These are phyloP conservation scores for Hipparchia sbordonii DNA, from an alignment of 2,888 invertebrate genomes.

Conservation along the genomic window DNA sequence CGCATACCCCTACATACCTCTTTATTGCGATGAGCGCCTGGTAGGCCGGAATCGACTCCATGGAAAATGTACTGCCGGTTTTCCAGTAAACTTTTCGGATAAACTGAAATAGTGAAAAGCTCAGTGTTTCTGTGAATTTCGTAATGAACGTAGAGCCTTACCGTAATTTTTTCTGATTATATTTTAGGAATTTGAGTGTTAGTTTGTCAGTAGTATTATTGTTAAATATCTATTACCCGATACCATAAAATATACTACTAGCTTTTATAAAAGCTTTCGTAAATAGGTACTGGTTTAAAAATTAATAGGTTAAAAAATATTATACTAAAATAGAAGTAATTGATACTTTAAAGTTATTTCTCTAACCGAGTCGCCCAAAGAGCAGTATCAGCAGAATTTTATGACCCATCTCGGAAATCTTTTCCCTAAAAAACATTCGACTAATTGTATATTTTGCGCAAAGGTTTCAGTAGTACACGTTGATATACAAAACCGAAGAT, in stretches of 20 bases:
- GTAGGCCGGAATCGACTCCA: constrained; percentile 52
- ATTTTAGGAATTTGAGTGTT: too few relatives aligned
- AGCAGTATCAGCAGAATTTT: constrained; percentile 17
- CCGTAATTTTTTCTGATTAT: not conserved
- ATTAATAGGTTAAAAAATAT: too few relatives aligned
- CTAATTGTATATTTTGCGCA: constrained; percentile 52
- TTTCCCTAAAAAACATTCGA: constrained; percentile 42
- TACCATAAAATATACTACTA: not conserved
- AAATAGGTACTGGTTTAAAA: not conserved
- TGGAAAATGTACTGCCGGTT: constrained; percentile 43
- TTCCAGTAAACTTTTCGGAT: constrained; percentile 35
- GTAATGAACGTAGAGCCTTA: not conserved
- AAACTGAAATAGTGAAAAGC: constrained; percentile 23
- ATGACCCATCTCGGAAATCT: constrained; percentile 10
- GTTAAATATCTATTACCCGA: too few relatives aligned
- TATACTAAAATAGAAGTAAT: not conserved
- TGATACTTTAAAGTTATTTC: not conserved
- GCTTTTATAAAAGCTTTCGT: not conserved
- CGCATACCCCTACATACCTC: constrained; percentile 51
- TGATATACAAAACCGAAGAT: constrained; percentile 1
- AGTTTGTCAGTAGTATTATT: too few relatives aligned
- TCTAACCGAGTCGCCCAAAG: constrained; percentile 16
- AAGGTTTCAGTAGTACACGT: constrained; percentile 51
- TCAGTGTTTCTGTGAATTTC: not conserved
- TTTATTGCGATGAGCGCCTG: constrained; percentile 57